These are phyloP conservation scores for Lasius fuliginosus DNA, from an alignment of 2,888 invertebrate genomes.

Conservation along the genomic window DNA sequence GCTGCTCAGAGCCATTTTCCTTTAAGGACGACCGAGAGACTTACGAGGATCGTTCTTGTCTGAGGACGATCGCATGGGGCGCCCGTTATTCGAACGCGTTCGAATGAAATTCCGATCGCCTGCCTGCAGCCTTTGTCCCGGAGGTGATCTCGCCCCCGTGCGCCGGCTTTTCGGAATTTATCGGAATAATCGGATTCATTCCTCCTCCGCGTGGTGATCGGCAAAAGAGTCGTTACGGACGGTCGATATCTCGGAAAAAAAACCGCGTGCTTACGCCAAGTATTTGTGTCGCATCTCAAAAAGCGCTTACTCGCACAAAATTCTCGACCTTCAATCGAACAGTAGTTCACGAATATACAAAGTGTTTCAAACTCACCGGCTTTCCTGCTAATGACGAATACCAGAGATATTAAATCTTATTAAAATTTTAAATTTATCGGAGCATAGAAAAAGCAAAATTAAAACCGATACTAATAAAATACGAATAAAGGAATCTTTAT, in stretches of 20 bases:
- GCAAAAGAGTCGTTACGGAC: constrained; percentile 26
- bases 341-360: not conserved
- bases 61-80: constrained; percentile 29
- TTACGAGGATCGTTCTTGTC: constrained; percentile 57
- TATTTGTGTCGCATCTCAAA: not conserved
- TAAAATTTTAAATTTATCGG: not conserved
- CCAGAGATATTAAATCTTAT: not conserved
- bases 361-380: not conserved
- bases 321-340: not conserved
- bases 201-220: constrained; percentile 53
- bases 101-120: constrained; percentile 73
- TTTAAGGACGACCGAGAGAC: constrained; percentile 57
- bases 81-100: constrained; percentile 54
- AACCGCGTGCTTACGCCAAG: not conserved
- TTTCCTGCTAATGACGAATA: not conserved
- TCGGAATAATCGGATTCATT: constrained; percentile 74
- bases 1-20: constrained; percentile 37
- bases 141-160: constrained; percentile 23
- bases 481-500: not conserved
- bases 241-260: constrained; percentile 12
- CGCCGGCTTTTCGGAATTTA: constrained; percentile 66
- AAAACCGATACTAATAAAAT: not conserved
- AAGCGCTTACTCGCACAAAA: not conserved
- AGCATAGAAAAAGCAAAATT: not conserved
- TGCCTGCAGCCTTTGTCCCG: constrained; percentile 58